Conservation (phyloP, 2,888 invertebrate genomes). For the Luffia ferchaultella region DNA sequence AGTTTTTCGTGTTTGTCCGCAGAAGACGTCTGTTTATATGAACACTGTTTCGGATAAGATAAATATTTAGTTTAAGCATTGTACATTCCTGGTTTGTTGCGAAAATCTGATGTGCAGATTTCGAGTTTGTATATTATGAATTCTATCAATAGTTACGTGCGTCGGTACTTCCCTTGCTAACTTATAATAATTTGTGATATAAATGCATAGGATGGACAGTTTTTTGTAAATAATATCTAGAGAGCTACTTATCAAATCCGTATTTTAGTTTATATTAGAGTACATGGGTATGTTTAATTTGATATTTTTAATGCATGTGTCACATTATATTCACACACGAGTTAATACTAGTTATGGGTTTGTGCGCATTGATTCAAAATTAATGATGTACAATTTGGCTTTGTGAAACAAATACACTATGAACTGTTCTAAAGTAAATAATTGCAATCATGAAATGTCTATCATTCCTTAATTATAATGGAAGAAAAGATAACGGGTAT, state of each 20-base stretch:
- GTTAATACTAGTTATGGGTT: neutral
- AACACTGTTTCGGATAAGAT: neutral
- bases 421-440: slow-evolving; percentile 43
- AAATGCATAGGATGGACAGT: neutral
- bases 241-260: neutral
- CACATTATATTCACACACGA: too few species aligned
- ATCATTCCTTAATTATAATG: too few species aligned
- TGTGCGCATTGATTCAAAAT: neutral
- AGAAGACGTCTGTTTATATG: neutral
- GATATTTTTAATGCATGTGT: too few species aligned
- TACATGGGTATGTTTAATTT: neutral
- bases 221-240: neutral
- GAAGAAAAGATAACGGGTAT: too few species aligned
- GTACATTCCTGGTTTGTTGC: slow-evolving; percentile 4
- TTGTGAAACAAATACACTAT: slow-evolving; percentile 29
- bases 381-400: slow-evolving; percentile 37
- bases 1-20: slow-evolving; percentile 17
- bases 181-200: neutral
- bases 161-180: neutral
- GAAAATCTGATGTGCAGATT: slow-evolving; percentile 4
- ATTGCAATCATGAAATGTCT: slow-evolving; percentile 22
- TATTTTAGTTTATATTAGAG: neutral
- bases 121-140: neutral
- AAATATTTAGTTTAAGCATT: neutral
- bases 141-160: neutral